Percentiles rank a stretch among this genome's conserved stretches.
phyloP scores from a whole-genome alignment of 2,797 vertebrate species.

The Onychomys torridus region DNA sequence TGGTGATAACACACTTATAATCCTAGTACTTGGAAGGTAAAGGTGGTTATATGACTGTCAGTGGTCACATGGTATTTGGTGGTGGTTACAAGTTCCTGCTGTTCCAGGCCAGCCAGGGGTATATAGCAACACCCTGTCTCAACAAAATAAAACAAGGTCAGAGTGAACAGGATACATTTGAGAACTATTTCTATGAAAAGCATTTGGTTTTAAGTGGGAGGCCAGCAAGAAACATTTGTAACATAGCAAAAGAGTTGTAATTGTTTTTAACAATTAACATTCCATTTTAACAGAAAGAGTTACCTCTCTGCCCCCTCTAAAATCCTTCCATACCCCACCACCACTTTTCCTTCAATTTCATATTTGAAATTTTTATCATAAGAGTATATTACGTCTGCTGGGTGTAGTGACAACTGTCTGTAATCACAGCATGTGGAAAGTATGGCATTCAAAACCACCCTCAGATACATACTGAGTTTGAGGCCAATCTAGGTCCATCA shows the following conservation, averaged over 20 bases:
- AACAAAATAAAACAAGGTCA: not conserved
- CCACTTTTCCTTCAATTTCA: not conserved
- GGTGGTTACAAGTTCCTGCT: not conserved
- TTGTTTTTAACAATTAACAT: conserved; percentile 47
- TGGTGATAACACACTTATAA: not conserved
- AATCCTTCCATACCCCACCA: not conserved
- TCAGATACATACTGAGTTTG: not conserved
- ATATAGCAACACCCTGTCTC: not conserved
- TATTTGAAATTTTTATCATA: not conserved
- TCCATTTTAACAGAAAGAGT: conserved; percentile 32
- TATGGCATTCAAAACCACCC: not conserved
- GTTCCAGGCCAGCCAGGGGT: not conserved
- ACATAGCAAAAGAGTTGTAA: conserved; percentile 1
- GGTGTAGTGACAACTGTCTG: not conserved
- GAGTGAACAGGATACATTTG: not conserved
- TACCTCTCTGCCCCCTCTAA: not conserved
- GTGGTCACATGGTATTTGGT: too few relatives aligned
- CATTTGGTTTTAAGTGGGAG: conserved; percentile 23
- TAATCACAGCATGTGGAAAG: not conserved
- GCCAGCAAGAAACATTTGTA: conserved; percentile 9
- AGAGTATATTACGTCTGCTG: not conserved
- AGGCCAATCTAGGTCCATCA: not conserved
- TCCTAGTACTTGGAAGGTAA: not conserved
- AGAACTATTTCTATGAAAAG: conserved; percentile 23
- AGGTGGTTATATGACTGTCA: too few relatives aligned